Percentiles rank a stretch among this genome's conserved stretches.
Evolutionary conservation across 2,797 vertebrate genomes (phyloP).

Genomic region (Pseudochirops corinnae): DNA sequence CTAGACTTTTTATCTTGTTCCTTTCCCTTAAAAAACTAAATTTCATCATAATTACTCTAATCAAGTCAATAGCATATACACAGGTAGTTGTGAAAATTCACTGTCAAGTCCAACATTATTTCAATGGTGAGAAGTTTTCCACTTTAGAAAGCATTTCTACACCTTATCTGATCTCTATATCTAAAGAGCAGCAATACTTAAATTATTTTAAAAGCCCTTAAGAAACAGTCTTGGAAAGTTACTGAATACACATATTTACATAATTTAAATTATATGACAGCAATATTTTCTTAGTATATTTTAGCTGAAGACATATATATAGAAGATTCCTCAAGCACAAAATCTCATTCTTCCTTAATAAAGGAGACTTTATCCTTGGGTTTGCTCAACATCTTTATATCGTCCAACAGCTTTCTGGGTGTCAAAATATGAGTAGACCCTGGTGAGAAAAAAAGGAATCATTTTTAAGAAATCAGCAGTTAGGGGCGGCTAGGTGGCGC

Average conservation of each 20-base stretch:
- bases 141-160: constrained; percentile 71
- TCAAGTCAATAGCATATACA: constrained; percentile 68
- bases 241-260: constrained; percentile 76
- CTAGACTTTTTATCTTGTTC: constrained; percentile 57
- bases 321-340: constrained; percentile 44
- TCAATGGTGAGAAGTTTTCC: constrained; percentile 63
- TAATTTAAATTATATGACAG: constrained; percentile 72
- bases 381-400: constrained; percentile 94
- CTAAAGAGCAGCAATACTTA: constrained; percentile 78
- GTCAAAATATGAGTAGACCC: constrained; percentile 97
- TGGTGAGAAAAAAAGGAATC: constrained; percentile 78
- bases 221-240: constrained; percentile 67
- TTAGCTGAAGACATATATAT: constrained; percentile 64
- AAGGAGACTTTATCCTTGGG: constrained; percentile 88
- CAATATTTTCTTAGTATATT: constrained; percentile 48
- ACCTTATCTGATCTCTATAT: constrained; percentile 39
- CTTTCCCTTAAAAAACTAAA: constrained; percentile 71
- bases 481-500: no score
- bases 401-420: constrained; percentile 91
- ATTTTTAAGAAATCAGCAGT: constrained; percentile 54
- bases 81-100: constrained; percentile 43
- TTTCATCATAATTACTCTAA: constrained; percentile 54
- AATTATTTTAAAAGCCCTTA: constrained; percentile 72
- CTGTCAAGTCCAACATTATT: constrained; percentile 61
- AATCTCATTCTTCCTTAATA: constrained; percentile 87